Evolutionary conservation across 2,113 vertebrate species (phyloP).

Genomic region (Numenius arquata): DNA sequence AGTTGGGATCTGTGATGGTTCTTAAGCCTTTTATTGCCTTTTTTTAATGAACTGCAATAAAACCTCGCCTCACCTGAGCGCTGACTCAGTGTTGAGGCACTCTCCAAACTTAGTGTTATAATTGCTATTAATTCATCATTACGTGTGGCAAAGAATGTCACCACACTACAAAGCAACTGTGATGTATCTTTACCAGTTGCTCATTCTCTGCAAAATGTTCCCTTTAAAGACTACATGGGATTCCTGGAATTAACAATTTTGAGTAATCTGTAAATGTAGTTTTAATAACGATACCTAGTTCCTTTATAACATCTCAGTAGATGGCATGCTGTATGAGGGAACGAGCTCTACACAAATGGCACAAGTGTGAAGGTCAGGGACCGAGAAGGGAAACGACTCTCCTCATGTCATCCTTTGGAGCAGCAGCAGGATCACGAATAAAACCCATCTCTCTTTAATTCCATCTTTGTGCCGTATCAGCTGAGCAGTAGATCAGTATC

Average conservation of each 20-base stretch:
- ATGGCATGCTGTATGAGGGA: neutral
- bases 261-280: neutral
- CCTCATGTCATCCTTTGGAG: neutral
- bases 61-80: neutral
- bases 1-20: constrained; percentile 4
- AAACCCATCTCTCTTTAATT: neutral
- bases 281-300: neutral
- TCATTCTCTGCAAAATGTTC: neutral
- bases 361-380: neutral
- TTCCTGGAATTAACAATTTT: neutral
- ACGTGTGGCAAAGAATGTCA: neutral
- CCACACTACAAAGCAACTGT: neutral
- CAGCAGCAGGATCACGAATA: neutral
- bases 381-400: neutral
- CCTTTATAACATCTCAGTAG: neutral
- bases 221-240: neutral
- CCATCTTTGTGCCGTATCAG: neutral
- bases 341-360: neutral
- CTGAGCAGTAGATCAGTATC: neutral
- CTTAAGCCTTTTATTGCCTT: constrained; percentile 56
- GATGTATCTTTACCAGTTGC: neutral
- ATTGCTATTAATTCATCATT: neutral
- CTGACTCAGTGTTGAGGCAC: neutral
- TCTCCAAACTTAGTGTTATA: neutral
- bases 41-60: constrained; percentile 47